These are phyloP conservation scores for Apodemus speciosus DNA, from an alignment of 2,113 vertebrate species.

Conservation along the genomic window DNA sequence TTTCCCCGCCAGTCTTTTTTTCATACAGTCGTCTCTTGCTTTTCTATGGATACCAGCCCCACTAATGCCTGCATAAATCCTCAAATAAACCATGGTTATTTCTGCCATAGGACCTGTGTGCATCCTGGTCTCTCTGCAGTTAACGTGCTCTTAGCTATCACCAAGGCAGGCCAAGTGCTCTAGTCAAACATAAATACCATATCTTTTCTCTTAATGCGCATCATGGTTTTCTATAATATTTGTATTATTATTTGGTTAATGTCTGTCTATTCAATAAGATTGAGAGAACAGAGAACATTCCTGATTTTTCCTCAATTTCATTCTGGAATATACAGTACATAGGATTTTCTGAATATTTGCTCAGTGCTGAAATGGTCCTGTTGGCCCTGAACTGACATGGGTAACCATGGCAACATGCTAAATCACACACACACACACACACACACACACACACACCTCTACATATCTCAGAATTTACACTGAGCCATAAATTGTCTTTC, in stretches of 20 bases:
- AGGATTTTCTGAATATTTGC: background rate
- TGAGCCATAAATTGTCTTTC: background rate
- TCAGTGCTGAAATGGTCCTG: background rate
- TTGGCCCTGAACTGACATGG: background rate
- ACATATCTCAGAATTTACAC: background rate
- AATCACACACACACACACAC: background rate
- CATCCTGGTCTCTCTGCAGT: background rate
- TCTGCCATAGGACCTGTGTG: background rate
- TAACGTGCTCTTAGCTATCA: background rate
- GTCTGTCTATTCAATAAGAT: background rate
- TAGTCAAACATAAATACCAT: background rate
- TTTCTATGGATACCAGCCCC: background rate
- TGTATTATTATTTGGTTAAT: background rate
- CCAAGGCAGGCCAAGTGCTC: background rate
- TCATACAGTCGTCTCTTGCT: background rate
- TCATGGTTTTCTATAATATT: background rate
- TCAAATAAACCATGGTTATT: background rate
- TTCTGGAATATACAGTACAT: background rate
- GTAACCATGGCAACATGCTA: too few species aligned
- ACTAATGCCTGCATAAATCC: background rate
- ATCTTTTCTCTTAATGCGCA: background rate
- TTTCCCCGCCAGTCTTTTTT: background rate
- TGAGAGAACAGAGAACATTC: background rate
- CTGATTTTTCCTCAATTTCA: conserved; percentile 31
- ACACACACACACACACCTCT: background rate